Conservation (phyloP, 2,888 invertebrate genomes). For the Bellardia bayeri region DNA sequence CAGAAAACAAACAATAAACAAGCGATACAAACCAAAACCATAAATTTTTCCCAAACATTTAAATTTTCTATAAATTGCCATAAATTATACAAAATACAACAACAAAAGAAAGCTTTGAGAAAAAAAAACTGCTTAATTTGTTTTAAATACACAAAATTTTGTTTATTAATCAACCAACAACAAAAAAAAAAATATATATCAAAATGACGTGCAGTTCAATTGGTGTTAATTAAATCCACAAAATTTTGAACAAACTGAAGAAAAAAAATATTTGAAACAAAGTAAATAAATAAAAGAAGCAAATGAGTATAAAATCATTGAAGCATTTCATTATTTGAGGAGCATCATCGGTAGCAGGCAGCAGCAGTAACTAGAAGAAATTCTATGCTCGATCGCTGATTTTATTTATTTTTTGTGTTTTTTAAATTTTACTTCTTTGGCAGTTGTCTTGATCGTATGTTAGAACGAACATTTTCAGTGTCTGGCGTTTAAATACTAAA, state of each 20-base stretch:
- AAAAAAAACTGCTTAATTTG: conserved; percentile 39
- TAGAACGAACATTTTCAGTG: conserved; percentile 43
- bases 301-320: conserved; percentile 69
- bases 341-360: neutral
- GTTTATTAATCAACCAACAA: conserved; percentile 25
- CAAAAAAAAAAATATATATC: conserved; percentile 44
- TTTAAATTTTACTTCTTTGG: conserved; percentile 45
- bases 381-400: conserved; percentile 44
- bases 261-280: conserved; percentile 42
- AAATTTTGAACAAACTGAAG: conserved; percentile 76
- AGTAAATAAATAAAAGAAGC: conserved; percentile 45
- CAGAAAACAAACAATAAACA: neutral
- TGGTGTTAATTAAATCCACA: conserved; percentile 85
- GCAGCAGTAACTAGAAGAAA: conserved; percentile 40
- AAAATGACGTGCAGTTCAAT: conserved; percentile 84
- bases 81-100: conserved; percentile 58
- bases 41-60: conserved; percentile 37
- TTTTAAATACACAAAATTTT: conserved; percentile 65
- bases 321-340: conserved; percentile 72
- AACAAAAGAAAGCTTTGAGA: conserved; percentile 23
- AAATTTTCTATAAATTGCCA: conserved; percentile 38
- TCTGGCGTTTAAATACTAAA: conserved; percentile 57
- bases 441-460: conserved; percentile 55
- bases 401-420: conserved; percentile 13
- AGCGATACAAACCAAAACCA: neutral